Evolutionary conservation across 1,140 invertebrate genomes (phyloP).

Genomic region (Pogonomyrmex barbatus): DNA sequence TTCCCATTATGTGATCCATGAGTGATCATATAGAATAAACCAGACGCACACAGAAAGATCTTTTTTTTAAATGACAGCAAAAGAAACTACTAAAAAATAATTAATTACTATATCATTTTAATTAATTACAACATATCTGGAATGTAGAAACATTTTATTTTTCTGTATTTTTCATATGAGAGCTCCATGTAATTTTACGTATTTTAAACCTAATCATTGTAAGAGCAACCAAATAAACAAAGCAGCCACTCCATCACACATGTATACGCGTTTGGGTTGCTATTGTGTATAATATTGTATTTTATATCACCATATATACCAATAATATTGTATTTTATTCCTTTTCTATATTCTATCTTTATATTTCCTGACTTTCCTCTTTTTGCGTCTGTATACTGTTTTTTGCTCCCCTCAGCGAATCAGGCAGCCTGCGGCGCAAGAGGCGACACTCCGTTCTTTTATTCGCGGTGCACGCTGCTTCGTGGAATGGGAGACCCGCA

Average conservation of each 20-base stretch:
- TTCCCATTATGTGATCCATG: background rate
- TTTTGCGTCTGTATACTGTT: conserved; percentile 9
- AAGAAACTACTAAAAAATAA: background rate
- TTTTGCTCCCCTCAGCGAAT: conserved; percentile 45
- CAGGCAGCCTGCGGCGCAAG: conserved; percentile 28
- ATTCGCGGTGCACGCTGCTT: conserved; percentile 47
- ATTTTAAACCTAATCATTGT: background rate
- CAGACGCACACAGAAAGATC: background rate
- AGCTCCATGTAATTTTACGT: too few relatives aligned
- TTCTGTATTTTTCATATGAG: background rate
- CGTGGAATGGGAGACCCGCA: conserved; percentile 54
- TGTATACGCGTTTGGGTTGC: background rate
- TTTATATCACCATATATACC: background rate
- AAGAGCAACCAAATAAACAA: background rate
- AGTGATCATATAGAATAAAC: background rate
- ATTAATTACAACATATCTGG: background rate
- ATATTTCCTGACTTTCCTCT: background rate
- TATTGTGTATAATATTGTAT: conserved; percentile 41
- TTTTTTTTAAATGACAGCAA: background rate
- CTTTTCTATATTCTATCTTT: conserved; percentile 4
- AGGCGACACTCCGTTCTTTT: conserved; percentile 52
- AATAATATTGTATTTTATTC: conserved; percentile 25
- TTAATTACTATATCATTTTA: too few relatives aligned
- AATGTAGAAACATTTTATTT: background rate
- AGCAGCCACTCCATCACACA: background rate